Evolutionary conservation across 1,140 invertebrate species (phyloP).

Genomic region (Aphaenogaster floridana): DNA sequence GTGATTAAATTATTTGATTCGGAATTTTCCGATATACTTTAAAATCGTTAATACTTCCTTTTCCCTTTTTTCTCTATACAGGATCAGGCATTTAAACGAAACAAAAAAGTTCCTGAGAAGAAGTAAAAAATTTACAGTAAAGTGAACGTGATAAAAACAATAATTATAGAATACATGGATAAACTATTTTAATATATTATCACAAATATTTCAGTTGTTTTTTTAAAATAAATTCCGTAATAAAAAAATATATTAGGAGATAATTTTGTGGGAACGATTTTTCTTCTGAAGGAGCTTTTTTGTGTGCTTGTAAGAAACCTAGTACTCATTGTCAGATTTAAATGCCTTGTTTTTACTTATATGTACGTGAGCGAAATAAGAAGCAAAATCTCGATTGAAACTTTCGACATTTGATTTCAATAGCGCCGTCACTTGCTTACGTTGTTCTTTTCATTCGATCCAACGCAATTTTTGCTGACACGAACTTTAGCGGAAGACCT

Average conservation of each 20-base stretch:
- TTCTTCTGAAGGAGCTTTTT: constrained; percentile 13
- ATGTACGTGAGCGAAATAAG: background rate
- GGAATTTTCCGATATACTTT: constrained; percentile 15
- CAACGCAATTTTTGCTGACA: constrained; percentile 33
- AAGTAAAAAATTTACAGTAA: background rate
- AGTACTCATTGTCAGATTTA: background rate
- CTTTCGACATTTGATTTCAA: constrained; percentile 39
- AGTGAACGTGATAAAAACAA: background rate
- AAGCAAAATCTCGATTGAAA: constrained; percentile 20
- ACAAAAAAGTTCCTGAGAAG: background rate
- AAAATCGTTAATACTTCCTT: constrained; percentile 10
- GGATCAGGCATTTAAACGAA: background rate
- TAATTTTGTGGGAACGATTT: background rate
- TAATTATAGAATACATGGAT: background rate
- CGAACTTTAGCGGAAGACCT: background rate
- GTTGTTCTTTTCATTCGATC: background rate
- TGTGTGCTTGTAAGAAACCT: background rate
- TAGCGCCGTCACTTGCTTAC: constrained; percentile 35
- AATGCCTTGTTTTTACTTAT: background rate
- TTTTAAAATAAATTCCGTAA: background rate
- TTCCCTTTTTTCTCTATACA: background rate
- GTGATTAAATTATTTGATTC: constrained; percentile 86
- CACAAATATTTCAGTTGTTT: background rate
- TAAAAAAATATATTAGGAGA: background rate
- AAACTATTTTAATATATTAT: background rate